phyloP scores from a whole-genome alignment of 2,888 invertebrate species.

The Dicyrtoma fusca region DNA sequence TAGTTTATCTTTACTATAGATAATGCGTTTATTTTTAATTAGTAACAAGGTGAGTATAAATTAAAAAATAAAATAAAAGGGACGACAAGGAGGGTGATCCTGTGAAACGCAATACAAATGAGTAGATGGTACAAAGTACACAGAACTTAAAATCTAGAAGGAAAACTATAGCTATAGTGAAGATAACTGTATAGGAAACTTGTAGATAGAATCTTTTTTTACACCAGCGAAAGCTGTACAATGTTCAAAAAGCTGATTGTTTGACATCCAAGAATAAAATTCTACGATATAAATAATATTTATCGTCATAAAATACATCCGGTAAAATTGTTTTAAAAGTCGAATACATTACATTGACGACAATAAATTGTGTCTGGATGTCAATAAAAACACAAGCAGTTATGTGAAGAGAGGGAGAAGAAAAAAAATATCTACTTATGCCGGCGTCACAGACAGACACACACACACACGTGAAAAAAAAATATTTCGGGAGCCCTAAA shows the following conservation, averaged over 20 bases:
- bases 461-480: slow-evolving; percentile 29
- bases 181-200: too few relatives aligned
- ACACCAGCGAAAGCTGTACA: too few relatives aligned
- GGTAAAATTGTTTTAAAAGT: slow-evolving; percentile 33
- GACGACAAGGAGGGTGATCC: slow-evolving; percentile 6
- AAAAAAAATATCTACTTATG: slow-evolving; percentile 19
- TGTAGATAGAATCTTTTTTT: too few relatives aligned
- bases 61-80: slow-evolving; percentile 9
- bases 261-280: slow-evolving; percentile 26
- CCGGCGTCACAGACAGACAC: slow-evolving; percentile 21
- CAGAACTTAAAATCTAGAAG: too few relatives aligned
- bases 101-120: background rate
- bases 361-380: slow-evolving; percentile 35
- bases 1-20: background rate
- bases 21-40: background rate
- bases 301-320: slow-evolving; percentile 32
- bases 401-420: slow-evolving; percentile 6
- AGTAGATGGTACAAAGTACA: slow-evolving; percentile 1
- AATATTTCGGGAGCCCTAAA: slow-evolving; percentile 12
- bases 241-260: background rate
- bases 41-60: background rate
- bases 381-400: slow-evolving; percentile 31
- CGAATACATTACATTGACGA: slow-evolving; percentile 36
- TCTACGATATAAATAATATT: slow-evolving; percentile 28
- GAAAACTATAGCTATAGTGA: too few relatives aligned